Conservation (phyloP, 2,113 vertebrate species). For the Sinocyclocheilus maitianheensis region DNA sequence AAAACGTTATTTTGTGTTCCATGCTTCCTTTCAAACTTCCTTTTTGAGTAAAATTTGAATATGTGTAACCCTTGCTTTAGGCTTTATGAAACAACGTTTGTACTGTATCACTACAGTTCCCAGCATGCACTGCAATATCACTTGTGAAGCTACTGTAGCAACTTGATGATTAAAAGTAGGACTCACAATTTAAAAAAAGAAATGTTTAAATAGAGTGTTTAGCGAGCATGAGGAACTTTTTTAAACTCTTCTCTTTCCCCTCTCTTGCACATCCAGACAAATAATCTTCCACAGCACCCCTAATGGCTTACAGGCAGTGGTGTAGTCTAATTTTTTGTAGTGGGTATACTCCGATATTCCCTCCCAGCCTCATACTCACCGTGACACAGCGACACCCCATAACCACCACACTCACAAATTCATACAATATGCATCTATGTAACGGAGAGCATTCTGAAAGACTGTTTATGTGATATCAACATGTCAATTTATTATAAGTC, state of each 20-base stretch:
- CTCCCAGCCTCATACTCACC: no score
- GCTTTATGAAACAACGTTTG: neutral
- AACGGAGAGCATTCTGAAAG: no score
- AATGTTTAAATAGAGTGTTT: neutral
- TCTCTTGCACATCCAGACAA: neutral
- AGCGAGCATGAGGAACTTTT: neutral
- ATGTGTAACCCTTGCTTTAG: neutral
- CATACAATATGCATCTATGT: no score
- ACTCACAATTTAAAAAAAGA: neutral
- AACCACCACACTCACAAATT: no score
- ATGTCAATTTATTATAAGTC: no score
- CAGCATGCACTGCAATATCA: neutral
- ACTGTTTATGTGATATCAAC: no score
- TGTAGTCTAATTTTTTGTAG: no score
- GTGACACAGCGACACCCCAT: no score
- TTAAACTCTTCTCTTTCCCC: no score
- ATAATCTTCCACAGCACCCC: neutral
- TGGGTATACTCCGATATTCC: neutral
- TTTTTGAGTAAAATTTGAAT: neutral
- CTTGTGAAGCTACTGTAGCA: neutral
- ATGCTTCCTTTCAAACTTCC: neutral
- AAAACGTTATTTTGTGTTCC: neutral
- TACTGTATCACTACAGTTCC: no score
- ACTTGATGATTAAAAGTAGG: neutral
- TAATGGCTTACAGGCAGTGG: neutral